Conservation (phyloP, 2,888 invertebrate species). For the Thecocarcelia acutangulata region DNA sequence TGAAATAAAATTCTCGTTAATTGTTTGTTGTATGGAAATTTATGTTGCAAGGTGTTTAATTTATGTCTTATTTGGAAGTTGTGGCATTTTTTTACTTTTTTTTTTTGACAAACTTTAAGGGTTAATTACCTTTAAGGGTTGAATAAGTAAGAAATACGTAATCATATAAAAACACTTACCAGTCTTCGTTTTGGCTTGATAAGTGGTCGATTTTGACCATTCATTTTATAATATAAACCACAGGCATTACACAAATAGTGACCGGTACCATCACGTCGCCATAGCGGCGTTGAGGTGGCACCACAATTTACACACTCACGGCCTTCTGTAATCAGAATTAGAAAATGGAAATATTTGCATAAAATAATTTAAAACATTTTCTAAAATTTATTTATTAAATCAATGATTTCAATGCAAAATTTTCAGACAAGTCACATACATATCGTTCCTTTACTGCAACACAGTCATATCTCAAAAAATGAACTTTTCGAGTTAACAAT, state of each 20-base stretch:
- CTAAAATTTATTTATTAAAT: too few relatives aligned
- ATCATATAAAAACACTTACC: slow-evolving; percentile 89
- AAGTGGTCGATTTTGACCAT: slow-evolving; percentile 98
- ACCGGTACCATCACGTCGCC: slow-evolving; percentile 97
- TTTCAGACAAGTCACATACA: too few relatives aligned
- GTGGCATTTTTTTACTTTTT: background rate
- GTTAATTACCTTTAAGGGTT: slow-evolving; percentile 43
- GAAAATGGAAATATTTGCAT: background rate
- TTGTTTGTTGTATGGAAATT: slow-evolving; percentile 29
- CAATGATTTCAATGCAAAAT: too few relatives aligned
- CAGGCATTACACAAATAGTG: slow-evolving; percentile 99
- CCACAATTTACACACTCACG: slow-evolving; percentile 99
- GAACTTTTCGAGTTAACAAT: too few relatives aligned
- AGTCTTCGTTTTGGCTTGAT: slow-evolving; percentile 99
- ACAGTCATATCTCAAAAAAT: too few relatives aligned
- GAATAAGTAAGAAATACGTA: background rate
- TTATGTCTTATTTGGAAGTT: slow-evolving; percentile 19
- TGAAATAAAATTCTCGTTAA: slow-evolving; percentile 35
- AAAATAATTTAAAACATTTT: too few relatives aligned
- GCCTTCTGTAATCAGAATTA: slow-evolving; percentile 86
- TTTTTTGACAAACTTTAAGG: slow-evolving; percentile 15
- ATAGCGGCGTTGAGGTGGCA: slow-evolving; percentile 97
- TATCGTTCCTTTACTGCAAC: too few relatives aligned
- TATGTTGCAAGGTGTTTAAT: slow-evolving; percentile 51
- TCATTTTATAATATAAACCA: slow-evolving; percentile 99